Conservation (phyloP, 2,797 vertebrate genomes). For the Eptatretus atami region DNA sequence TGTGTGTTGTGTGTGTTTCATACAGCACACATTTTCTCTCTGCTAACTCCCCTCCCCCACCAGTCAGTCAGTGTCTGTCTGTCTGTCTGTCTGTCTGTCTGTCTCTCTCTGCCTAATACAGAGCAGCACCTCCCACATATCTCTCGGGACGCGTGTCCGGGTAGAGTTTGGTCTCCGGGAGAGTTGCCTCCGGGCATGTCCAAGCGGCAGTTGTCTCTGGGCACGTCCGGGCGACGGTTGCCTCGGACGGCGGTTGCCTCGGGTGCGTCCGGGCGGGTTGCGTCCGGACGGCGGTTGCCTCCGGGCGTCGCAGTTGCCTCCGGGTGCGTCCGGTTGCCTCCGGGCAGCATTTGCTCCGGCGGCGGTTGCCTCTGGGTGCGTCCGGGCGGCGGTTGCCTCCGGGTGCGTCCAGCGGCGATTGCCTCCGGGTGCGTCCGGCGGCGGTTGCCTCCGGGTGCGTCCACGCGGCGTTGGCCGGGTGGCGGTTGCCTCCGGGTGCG, state of each 20-base stretch:
- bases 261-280: background rate
- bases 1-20: slow-evolving; percentile 1
- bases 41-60: background rate
- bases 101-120: background rate
- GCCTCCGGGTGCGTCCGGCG: too few species aligned
- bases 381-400: background rate
- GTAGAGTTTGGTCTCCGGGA: background rate
- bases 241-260: background rate
- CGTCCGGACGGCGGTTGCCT: background rate
- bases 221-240: background rate
- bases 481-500: too few species aligned
- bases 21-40: background rate
- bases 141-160: background rate
- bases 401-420: too few species aligned
- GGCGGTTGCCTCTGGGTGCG: background rate
- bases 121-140: background rate
- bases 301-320: background rate
- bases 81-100: background rate
- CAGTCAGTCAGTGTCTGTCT: background rate
- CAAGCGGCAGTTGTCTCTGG: background rate
- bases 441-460: too few species aligned
- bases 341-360: background rate
- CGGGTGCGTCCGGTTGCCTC: background rate
- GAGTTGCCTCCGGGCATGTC: background rate
- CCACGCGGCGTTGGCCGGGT: too few species aligned